phyloP scores from a whole-genome alignment of 2,888 invertebrate species.

The Drosophila tripunctata region DNA sequence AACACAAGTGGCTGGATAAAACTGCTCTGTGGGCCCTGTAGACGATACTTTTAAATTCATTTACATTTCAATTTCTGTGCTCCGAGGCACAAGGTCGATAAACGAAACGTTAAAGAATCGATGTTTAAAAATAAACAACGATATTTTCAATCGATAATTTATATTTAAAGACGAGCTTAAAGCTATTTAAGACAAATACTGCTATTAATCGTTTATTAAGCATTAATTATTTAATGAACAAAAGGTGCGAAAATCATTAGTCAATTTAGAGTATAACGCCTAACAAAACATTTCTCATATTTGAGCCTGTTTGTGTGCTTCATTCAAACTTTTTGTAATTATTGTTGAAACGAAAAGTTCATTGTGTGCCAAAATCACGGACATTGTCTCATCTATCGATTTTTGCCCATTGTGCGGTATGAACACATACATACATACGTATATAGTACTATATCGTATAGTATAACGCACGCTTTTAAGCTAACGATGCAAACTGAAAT shows the following conservation, averaged over 20 bases:
- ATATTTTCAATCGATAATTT: background rate
- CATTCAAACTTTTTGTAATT: conserved; percentile 4
- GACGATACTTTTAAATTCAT: conserved; percentile 58
- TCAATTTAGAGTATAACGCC: background rate
- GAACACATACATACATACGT: too few relatives aligned
- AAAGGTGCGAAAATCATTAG: background rate
- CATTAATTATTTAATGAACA: background rate
- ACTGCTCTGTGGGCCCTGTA: background rate
- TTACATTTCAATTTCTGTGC: conserved; percentile 47
- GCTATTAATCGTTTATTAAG: background rate
- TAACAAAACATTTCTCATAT: background rate
- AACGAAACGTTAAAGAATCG: background rate
- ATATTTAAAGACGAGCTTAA: background rate
- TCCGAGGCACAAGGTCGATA: conserved; percentile 12
- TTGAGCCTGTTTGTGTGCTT: background rate
- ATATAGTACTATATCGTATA: too few relatives aligned
- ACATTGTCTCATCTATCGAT: conserved; percentile 68
- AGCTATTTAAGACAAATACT: background rate
- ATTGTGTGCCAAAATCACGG: conserved; percentile 45
- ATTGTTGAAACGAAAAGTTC: conserved; percentile 23
- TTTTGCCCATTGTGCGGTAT: conserved; percentile 63
- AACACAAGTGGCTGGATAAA: background rate
- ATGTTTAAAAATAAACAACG: background rate
- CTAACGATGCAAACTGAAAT: conserved; percentile 80
- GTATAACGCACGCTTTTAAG: conserved; percentile 67